A percentile compares a stretch with the other conserved stretches of the same genome.
These are phyloP conservation scores for Drosophila seclusa DNA, from an alignment of 2,888 invertebrate species.

Conservation along the genomic window DNA sequence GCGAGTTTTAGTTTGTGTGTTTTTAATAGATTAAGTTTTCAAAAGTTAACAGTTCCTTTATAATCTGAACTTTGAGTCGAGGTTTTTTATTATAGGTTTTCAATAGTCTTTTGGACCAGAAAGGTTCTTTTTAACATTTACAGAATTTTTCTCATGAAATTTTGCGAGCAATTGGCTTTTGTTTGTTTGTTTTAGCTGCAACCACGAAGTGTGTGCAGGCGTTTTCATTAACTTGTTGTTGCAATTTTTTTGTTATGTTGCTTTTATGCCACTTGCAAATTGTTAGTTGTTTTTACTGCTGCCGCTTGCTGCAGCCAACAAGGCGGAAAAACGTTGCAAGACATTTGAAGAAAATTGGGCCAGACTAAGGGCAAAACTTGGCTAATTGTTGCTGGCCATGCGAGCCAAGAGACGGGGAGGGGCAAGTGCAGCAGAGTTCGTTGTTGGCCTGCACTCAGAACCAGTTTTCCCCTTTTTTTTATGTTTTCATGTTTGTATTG, in stretches of 20 bases:
- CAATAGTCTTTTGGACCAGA: neutral
- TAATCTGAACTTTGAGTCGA: neutral
- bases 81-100: neutral
- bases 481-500: constrained; percentile 23
- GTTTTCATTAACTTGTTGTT: constrained; percentile 75
- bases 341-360: constrained; percentile 49
- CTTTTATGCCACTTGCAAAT: constrained; percentile 47
- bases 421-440: constrained; percentile 10
- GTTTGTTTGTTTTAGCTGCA: constrained; percentile 16
- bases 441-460: constrained; percentile 43
- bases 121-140: neutral
- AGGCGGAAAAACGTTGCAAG: constrained; percentile 66
- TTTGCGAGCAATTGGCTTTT: constrained; percentile 7
- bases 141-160: neutral
- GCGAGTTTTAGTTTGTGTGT: neutral
- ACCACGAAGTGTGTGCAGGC: constrained; percentile 53
- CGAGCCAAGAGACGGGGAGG: constrained; percentile 17
- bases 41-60: neutral
- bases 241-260: constrained; percentile 58
- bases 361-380: constrained; percentile 70
- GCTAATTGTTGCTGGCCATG: constrained; percentile 79
- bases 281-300: constrained; percentile 47
- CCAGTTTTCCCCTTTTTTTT: constrained; percentile 47
- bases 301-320: constrained; percentile 46
- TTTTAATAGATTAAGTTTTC: neutral